Evolutionary conservation across 2,797 vertebrate species (phyloP).

Genomic region (Petrocephalus schoutedeni): DNA sequence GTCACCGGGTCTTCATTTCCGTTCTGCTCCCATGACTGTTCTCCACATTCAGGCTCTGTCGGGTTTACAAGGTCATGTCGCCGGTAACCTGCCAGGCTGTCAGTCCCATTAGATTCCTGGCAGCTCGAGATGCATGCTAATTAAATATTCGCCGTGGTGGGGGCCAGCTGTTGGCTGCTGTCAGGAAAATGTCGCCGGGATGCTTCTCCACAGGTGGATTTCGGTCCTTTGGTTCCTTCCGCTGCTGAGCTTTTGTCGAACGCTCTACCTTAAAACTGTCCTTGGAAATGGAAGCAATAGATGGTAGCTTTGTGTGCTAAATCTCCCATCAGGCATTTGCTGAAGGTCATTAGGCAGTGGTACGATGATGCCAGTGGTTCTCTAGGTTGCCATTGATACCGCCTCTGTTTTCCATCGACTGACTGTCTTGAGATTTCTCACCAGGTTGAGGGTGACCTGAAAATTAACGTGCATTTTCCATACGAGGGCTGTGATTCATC

Average conservation of each 20-base stretch:
- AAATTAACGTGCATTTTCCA: background rate
- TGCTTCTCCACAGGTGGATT: background rate
- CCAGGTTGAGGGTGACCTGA: background rate
- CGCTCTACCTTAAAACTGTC: background rate
- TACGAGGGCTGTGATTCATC: background rate
- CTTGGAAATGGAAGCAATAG: background rate
- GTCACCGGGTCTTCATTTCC: background rate
- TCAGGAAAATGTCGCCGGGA: background rate
- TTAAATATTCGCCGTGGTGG: background rate
- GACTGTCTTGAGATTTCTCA: background rate
- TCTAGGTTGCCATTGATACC: background rate
- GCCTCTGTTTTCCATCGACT: background rate
- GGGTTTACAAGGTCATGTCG: background rate
- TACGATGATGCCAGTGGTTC: background rate
- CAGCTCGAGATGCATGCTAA: background rate
- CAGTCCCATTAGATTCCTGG: background rate
- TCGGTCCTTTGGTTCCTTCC: background rate
- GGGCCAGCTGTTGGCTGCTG: background rate
- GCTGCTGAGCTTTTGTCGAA: background rate
- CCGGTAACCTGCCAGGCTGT: background rate
- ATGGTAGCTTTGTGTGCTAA: background rate
- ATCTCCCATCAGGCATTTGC: background rate
- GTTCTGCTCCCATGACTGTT: background rate
- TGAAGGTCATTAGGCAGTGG: background rate
- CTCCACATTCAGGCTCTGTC: background rate